Base-by-base conservation (phyloP, 2,888 invertebrate genomes). In the Platerodrilus igneus region DNA sequence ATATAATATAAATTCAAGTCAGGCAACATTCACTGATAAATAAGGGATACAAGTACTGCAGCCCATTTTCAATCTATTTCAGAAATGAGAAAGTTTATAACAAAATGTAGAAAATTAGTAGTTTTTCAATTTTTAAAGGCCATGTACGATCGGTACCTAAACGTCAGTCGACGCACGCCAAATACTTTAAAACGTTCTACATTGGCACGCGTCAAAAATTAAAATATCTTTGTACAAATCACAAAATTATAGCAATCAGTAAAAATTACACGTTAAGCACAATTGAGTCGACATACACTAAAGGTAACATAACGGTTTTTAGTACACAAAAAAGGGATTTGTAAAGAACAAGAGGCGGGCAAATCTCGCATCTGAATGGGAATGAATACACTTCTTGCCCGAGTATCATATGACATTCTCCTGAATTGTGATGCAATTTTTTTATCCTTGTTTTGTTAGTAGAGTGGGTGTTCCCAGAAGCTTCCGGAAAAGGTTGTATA, bases 201-300 rank as follows among this genome's bases (percentile, higher is more conserved):
- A 41, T 29, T 42, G 62, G 54, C 66, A 65, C 66, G 64, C 63
- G 66, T 53, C 62, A 56, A 58, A 62, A 65, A 64, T 66, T 66
- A 63, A 64, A 64, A 63, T 63, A 63, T 63, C 64, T 58, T 53
- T 46, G 51, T 53, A 55, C 56, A 56, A 62, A 65, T 64, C 63
- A 52, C 49, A 29, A 64, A 64, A 66, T 66, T 65, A 66, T 58
- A 65, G 64, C 64, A 63, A 66, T 66, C 60, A 52, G 45, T 31
- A 56, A 51, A 62, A 62, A 63, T 63, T 64, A 63, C 59, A 64
- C 59, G 63, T 60, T 63, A 32, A 42, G 40, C 21, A 33, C 37
- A 54, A 46, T 47, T 38, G 36, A 26, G 37, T 25, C 46, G 50
- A 34, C 42, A 42, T 48, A 48, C 45, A 55, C 52, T 53, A 53